Evolutionary conservation across 2,113 vertebrate genomes (phyloP).

Genomic region (Fulica atra): DNA sequence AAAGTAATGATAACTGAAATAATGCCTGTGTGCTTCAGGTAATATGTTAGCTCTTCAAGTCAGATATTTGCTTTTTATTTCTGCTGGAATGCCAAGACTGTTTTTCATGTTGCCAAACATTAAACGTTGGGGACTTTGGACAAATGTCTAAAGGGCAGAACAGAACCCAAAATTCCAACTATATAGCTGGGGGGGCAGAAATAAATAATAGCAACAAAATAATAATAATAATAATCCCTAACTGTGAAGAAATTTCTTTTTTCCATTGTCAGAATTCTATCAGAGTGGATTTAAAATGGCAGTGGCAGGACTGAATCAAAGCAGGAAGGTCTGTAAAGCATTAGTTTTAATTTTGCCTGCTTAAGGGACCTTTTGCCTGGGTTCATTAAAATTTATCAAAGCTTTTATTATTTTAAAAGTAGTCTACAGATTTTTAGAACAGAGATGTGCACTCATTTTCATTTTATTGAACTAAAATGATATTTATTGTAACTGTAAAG

Average conservation of each 20-base stretch:
- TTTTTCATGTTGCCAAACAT: not conserved
- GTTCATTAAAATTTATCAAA: constrained; percentile 22
- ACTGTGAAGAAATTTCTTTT: not conserved
- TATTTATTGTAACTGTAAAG: constrained; percentile 1
- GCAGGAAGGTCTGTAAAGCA: not conserved
- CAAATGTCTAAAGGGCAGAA: not conserved
- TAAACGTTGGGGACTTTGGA: not conserved
- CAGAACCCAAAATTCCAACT: not conserved
- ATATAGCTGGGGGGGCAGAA: no score
- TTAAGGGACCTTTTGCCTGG: not conserved
- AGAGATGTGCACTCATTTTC: not conserved
- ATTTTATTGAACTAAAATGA: not conserved
- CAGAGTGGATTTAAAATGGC: not conserved
- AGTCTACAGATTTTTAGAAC: not conserved
- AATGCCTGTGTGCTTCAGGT: not conserved
- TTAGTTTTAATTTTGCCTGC: not conserved
- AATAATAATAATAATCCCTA: not conserved
- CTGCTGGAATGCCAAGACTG: not conserved
- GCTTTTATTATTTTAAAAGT: constrained; percentile 12
- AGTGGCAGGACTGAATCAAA: not conserved
- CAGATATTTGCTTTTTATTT: not conserved
- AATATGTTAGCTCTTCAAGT: not conserved
- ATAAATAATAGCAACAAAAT: no score
- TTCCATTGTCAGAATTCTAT: not conserved
- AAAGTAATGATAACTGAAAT: not conserved